Percentiles rank a stretch among this genome's conserved stretches.
Conservation (phyloP, 2,113 vertebrate genomes). For the Ginglymostoma cirratum region DNA sequence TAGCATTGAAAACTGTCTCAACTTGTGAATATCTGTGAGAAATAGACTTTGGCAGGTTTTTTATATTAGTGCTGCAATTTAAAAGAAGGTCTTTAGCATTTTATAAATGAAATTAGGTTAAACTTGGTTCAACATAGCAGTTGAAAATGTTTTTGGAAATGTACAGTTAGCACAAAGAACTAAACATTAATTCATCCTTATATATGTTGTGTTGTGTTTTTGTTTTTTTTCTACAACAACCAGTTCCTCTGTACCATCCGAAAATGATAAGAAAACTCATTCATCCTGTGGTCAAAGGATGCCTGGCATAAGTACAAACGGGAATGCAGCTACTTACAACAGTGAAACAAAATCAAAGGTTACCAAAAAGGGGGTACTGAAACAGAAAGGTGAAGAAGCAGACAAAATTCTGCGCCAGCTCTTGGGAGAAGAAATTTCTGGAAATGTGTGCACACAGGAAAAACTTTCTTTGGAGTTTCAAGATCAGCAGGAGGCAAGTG, state of each 20-base stretch:
- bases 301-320: constrained; percentile 51
- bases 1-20: background rate
- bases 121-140: no score
- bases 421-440: constrained; percentile 77
- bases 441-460: constrained; percentile 68
- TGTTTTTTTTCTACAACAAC: constrained; percentile 44
- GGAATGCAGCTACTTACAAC: constrained; percentile 39
- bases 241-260: constrained; percentile 73
- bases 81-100: background rate
- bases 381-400: constrained; percentile 73
- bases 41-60: background rate
- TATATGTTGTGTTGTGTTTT: constrained; percentile 39
- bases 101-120: background rate
- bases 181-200: background rate
- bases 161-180: no score
- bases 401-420: constrained; percentile 78
- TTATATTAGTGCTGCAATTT: background rate
- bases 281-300: constrained; percentile 19
- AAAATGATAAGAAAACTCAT: constrained; percentile 71
- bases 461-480: constrained; percentile 73
- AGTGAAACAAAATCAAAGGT: constrained; percentile 55
- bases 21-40: background rate
- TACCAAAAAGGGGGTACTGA: constrained; percentile 58
- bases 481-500: constrained; percentile 52
- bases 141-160: background rate